Percentiles rank a stretch among this genome's conserved stretches.
phyloP scores from a whole-genome alignment of 2,888 invertebrate species.

The Cantharis nigra region DNA sequence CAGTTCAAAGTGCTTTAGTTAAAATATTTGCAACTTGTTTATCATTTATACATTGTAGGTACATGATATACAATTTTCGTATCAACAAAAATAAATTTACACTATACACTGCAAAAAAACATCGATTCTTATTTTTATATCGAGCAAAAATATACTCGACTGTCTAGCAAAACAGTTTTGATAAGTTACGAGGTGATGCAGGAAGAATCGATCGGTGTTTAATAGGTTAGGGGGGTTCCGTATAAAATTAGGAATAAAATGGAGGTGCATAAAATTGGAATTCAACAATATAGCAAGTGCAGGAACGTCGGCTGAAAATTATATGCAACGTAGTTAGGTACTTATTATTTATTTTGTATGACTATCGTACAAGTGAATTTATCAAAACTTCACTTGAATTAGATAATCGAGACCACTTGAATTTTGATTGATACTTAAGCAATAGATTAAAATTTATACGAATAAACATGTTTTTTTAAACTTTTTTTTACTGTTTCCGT shows the following conservation, averaged over 20 bases:
- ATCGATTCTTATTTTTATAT: not conserved
- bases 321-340: too few relatives aligned
- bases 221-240: not conserved
- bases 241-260: not conserved
- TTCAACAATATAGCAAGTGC: too few relatives aligned
- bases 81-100: not conserved
- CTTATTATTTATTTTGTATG: too few relatives aligned
- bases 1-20: not conserved
- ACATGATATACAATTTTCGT: not conserved
- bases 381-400: too few relatives aligned
- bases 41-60: not conserved
- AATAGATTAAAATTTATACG: too few relatives aligned
- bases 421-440: too few relatives aligned
- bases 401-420: too few relatives aligned
- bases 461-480: too few relatives aligned
- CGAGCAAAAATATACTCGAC: not conserved
- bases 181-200: not conserved
- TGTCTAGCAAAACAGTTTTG: not conserved
- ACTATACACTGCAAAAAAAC: not conserved
- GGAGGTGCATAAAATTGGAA: not conserved
- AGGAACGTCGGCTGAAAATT: too few relatives aligned
- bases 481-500: too few relatives aligned
- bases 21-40: not conserved
- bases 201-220: not conserved
- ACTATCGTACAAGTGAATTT: too few relatives aligned